Conservation (phyloP, 2,113 vertebrate genomes). For the Ginglymostoma cirratum region DNA sequence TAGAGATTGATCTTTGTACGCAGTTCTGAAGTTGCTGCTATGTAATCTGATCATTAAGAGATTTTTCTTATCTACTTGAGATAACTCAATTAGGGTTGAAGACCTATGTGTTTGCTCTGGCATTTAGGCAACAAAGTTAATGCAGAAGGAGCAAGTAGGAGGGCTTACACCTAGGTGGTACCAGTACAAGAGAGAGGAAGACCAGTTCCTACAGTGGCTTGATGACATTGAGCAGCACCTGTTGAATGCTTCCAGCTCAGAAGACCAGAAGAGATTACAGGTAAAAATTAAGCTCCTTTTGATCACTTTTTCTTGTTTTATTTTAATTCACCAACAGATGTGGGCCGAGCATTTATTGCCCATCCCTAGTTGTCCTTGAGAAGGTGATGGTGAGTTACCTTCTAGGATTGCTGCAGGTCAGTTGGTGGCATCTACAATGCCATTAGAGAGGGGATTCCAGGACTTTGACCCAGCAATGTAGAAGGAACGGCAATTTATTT, state of each 20-base stretch:
- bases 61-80: background rate
- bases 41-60: background rate
- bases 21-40: background rate
- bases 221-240: conserved; percentile 51
- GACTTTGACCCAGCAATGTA: no score
- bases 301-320: background rate
- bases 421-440: no score
- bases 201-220: conserved; percentile 53
- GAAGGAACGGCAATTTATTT: no score
- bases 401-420: no score
- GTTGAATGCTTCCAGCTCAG: conserved; percentile 48
- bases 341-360: no score
- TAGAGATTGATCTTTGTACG: background rate
- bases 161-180: conserved; percentile 49
- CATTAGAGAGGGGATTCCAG: no score
- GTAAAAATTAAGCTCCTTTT: conserved; percentile 42
- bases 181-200: conserved; percentile 48
- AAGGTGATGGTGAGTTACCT: no score
- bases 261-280: conserved; percentile 50
- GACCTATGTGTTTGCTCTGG: background rate
- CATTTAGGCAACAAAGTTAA: conserved; percentile 58
- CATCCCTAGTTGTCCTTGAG: no score
- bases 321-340: no score
- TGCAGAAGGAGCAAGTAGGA: conserved; percentile 47
- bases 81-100: background rate